These are phyloP conservation scores for Drosophila mojavensis DNA, from an alignment of 1,140 invertebrate species.

Conservation along the genomic window DNA sequence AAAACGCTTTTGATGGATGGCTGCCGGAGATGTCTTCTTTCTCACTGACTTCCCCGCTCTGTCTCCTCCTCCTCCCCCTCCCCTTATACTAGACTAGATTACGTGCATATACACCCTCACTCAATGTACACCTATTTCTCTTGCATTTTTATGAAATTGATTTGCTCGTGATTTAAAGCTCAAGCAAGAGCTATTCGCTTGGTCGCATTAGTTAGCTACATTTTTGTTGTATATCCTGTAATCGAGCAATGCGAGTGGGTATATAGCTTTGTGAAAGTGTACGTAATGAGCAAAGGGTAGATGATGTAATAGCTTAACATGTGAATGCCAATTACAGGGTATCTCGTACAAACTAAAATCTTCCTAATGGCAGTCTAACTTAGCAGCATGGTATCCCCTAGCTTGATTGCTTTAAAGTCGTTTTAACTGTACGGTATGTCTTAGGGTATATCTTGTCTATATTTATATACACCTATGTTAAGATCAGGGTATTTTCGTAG, in stretches of 20 bases:
- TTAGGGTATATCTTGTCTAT: too few relatives aligned
- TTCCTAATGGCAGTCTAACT: too few relatives aligned
- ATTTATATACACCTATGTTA: too few relatives aligned
- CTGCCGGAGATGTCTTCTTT: conserved; percentile 39
- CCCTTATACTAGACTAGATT: background rate
- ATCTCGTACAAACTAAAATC: background rate
- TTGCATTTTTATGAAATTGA: conserved; percentile 65
- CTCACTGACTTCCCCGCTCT: background rate
- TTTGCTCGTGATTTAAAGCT: conserved; percentile 46
- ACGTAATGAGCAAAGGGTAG: too few relatives aligned
- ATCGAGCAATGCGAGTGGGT: too few relatives aligned
- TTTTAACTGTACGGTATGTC: too few relatives aligned
- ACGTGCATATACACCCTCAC: background rate
- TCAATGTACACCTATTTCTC: conserved; percentile 30
- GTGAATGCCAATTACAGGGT: background rate
- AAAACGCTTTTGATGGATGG: conserved; percentile 79
- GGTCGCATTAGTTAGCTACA: conserved; percentile 12
- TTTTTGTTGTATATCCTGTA: conserved; percentile 7
- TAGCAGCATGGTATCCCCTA: too few relatives aligned
- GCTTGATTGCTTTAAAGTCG: too few relatives aligned
- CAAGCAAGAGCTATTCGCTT: conserved; percentile 12
- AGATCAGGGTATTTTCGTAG: background rate
- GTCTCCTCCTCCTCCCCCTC: background rate
- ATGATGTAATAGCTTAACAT: too few relatives aligned
- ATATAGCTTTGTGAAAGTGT: too few relatives aligned